Base-by-base conservation (phyloP, 2,888 invertebrate genomes). In the Sesamia inferens region DNA sequence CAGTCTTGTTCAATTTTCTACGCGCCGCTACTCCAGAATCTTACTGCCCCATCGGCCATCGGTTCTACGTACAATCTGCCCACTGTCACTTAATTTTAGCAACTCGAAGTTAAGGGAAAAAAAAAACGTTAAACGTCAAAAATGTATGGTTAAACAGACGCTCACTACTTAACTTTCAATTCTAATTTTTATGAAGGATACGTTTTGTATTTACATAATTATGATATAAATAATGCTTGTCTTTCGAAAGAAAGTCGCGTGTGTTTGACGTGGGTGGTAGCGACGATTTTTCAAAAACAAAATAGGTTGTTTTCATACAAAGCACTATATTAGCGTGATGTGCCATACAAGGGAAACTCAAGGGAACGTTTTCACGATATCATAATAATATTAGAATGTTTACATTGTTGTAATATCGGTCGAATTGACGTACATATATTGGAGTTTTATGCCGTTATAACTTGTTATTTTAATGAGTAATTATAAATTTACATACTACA, bases 271-370 rank as follows among this genome's bases (percentile, higher is more conserved):
- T 75, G 81, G 81, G 76, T 81, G 62, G 71, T 22, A 57, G 54
- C 48, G n/a, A 67, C 83, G 55, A 82, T 73, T 82, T 80, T 64
- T 80, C 82, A 69, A 31, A 67, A 59, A 59, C 47, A 69, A 80
- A 80, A 82, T 78, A 82, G 63, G 73, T 82, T 72, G 69, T 80
- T 80, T 78, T 73, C 66, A 78, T 82, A 61, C 70, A 73, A 64
- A 80, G 63, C 55, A 73, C 69, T 69, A 73, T 69, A 80, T 78
- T 73, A 82, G 16, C 44, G 66, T 82, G 62, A 77, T 69, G 51
- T 48, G 22, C 55, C 59, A 72, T 69, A 55, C 62, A 69, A 69
- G 79, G 72, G 64, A 73, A 54, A 57, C 79, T 67, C 80, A 69
- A 72, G 83, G 79, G 79, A 80, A 68, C 82, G 62, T 16, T 82